Base-by-base conservation (phyloP, 2,888 invertebrate species). In the Deilephila elpenor region DNA sequence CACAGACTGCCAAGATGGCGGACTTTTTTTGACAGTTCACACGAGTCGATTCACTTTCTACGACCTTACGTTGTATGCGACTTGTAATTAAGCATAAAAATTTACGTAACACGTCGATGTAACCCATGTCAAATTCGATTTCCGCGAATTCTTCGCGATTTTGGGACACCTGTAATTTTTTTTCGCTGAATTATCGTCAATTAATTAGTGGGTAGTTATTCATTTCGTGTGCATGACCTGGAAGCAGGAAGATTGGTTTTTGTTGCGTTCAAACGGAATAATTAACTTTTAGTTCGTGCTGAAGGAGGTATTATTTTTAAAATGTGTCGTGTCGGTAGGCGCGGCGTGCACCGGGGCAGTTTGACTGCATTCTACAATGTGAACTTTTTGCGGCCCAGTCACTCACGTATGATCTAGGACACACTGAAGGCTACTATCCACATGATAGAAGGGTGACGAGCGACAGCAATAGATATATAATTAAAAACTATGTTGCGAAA, bases 31-130 rank as follows among this genome's bases (percentile, higher is more conserved):
- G 93, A 92, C 91, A 91, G 93, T 93, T 94, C 94, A 94, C 94
- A 93, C 93, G 89, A 92, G 93, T 89, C 94, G 90, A 93, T 93
- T 94, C 93, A 94, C 94, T 94, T 94, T 94, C 94, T 94, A 94
- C 93, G 94, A 94, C 94, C 94, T 94, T 94, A 94, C 89, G 89
- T 90, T 91, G 91, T 92, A 89, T 93, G 91, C 89, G 91, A 90
- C 91, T 91, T 87, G 89, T 93, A 93, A 94, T 94, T 93, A 94
- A 91, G 89, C 90, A 91, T 92, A 89, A 87, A 90, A 85, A 83
- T 92, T 94, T 94, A 94, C 94, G 93, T 94, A 94, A 94, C 85
- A 78, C 79, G 80, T 78, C 90, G 90, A 91, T 92, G 92, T 92
- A 92, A 93, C 91, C 86, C 84, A 82, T 86, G 87, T 83, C 84